Conservation (phyloP, 1,140 invertebrate genomes). For the Chrysomallon squamiferum region DNA sequence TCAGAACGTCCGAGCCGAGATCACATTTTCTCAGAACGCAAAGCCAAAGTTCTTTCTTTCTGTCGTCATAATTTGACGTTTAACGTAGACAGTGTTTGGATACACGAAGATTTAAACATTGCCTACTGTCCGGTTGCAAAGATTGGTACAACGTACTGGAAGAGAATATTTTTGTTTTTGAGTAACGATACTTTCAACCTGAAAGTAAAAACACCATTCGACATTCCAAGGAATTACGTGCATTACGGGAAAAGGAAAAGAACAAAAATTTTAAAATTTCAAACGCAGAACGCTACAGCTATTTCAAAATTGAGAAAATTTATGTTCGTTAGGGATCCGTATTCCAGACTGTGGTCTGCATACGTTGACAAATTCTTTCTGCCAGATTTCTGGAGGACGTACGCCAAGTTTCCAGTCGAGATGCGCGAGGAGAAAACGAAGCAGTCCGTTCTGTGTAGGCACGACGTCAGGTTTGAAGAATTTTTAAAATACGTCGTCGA, state of each 20-base stretch:
- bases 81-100: neutral
- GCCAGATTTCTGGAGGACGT: constrained; percentile 26
- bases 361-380: constrained; percentile 35
- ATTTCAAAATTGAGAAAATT: constrained; percentile 1
- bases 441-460: constrained; percentile 8
- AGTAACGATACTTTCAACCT: constrained; percentile 8
- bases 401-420: constrained; percentile 16
- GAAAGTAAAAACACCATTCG: constrained; percentile 12
- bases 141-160: constrained; percentile 19
- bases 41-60: too few species aligned
- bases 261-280: neutral
- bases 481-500: constrained; percentile 23
- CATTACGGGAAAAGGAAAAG: constrained; percentile 10
- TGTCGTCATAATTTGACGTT: too few species aligned
- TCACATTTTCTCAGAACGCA: too few species aligned
- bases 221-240: constrained; percentile 14
- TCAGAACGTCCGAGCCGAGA: too few species aligned
- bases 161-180: constrained; percentile 9
- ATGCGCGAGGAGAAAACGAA: constrained; percentile 5
- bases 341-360: constrained; percentile 30
- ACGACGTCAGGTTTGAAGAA: constrained; percentile 31
- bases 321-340: constrained; percentile 32
- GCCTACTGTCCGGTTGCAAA: constrained; percentile 4
- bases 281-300: neutral
- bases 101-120: neutral